Evolutionary conservation across 2,113 vertebrate species (phyloP).

Genomic region (Ursus arctos): DNA sequence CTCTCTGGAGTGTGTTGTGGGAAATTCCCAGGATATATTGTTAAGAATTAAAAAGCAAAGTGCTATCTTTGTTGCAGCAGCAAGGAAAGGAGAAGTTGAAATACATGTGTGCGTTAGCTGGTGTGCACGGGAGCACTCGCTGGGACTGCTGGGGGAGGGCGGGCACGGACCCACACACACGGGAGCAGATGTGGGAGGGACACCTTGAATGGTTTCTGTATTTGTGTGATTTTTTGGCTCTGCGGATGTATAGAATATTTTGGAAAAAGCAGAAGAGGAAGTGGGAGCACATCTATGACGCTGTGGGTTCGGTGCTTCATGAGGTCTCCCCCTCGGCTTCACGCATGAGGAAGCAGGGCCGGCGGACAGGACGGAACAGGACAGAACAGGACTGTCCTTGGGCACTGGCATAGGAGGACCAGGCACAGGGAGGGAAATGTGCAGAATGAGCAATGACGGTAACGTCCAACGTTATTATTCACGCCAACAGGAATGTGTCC

Average conservation of each 20-base stretch:
- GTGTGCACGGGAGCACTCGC: too few relatives aligned
- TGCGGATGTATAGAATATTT: background rate
- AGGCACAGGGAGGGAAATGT: rapidly evolving
- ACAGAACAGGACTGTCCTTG: too few relatives aligned
- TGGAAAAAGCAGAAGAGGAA: background rate
- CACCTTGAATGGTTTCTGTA: rapidly evolving
- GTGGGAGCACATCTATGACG: background rate
- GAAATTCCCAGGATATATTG: rapidly evolving
- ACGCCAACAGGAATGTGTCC: too few relatives aligned
- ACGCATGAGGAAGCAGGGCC: background rate
- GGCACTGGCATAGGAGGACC: rapidly evolving
- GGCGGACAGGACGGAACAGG: background rate
- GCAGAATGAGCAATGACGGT: rapidly evolving
- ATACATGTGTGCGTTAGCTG: background rate
- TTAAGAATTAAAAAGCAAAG: rapidly evolving
- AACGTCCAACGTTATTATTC: rapidly evolving
- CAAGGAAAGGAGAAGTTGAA: background rate
- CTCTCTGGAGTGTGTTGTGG: background rate
- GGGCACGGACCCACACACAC: rapidly evolving
- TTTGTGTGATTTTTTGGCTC: background rate
- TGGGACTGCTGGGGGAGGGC: too few relatives aligned
- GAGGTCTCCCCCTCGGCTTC: background rate
- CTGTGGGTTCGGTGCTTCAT: background rate
- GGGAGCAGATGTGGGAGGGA: rapidly evolving
- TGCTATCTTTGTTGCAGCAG: background rate